Conservation (phyloP, 2,888 invertebrate genomes). For the Phania funesta region DNA sequence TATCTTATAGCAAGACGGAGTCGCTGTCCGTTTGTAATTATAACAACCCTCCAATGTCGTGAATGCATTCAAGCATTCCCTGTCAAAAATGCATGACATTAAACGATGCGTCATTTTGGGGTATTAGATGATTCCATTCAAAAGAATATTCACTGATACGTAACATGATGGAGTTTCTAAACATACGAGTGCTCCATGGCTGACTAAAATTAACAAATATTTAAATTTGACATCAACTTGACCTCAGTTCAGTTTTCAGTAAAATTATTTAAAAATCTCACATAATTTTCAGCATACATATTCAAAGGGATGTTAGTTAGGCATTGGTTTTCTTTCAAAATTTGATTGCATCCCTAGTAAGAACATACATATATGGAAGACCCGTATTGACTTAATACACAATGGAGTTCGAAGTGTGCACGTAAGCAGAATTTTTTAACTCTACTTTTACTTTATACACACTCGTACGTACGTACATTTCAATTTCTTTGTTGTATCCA, state of each 20-base stretch:
- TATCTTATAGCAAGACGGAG: constrained; percentile 50
- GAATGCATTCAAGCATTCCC: constrained; percentile 60
- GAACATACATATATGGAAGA: neutral
- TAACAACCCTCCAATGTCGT: neutral
- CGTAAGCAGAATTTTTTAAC: neutral
- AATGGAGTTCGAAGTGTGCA: neutral
- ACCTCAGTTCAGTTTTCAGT: too few relatives aligned
- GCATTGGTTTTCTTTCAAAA: too few relatives aligned
- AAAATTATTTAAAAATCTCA: too few relatives aligned
- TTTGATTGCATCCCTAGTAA: too few relatives aligned
- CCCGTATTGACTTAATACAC: neutral
- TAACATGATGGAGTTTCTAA: neutral
- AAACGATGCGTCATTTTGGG: constrained; percentile 55
- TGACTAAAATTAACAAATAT: too few relatives aligned
- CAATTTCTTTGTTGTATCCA: constrained; percentile 25
- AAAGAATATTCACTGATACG: constrained; percentile 24
- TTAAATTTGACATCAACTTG: too few relatives aligned
- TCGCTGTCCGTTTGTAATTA: neutral
- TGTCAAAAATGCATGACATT: constrained; percentile 68
- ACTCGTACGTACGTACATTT: neutral
- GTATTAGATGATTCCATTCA: constrained; percentile 29
- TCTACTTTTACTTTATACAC: too few relatives aligned
- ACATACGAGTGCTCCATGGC: neutral
- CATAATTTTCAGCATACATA: too few relatives aligned
- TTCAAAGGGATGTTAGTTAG: too few relatives aligned